Conservation (phyloP, 2,888 invertebrate genomes). For the Erpobdella octoculata region DNA sequence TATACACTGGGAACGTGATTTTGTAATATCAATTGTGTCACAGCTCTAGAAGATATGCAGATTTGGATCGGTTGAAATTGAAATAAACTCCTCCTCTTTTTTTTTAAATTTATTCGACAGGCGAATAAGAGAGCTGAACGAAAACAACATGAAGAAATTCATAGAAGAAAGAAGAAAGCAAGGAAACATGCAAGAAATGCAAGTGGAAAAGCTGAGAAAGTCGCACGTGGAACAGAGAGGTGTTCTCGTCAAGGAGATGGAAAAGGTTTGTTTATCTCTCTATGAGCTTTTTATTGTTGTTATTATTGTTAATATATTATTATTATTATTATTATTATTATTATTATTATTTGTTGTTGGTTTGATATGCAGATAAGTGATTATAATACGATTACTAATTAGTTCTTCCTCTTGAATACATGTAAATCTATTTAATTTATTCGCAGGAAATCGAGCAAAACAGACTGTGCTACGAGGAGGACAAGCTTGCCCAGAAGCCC, state of each 20-base stretch:
- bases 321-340: neutral
- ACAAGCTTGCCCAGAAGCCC: slow-evolving; percentile 48
- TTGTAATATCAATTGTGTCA: too few species aligned
- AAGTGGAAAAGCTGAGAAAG: slow-evolving; percentile 48
- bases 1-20: too few species aligned
- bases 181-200: slow-evolving; percentile 46
- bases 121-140: slow-evolving; percentile 75
- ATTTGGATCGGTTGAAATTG: too few species aligned
- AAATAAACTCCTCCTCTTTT: too few species aligned
- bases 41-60: too few species aligned
- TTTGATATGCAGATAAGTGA: neutral
- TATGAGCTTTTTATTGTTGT: neutral
- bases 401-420: neutral
- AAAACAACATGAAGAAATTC: slow-evolving; percentile 93
- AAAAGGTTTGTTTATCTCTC: slow-evolving; percentile 28
- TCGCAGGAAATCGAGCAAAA: slow-evolving; percentile 46
- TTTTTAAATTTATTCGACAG: too few species aligned
- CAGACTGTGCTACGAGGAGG: slow-evolving; percentile 48
- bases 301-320: neutral
- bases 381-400: neutral
- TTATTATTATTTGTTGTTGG: neutral
- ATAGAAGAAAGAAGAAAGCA: slow-evolving; percentile 71
- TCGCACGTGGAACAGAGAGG: slow-evolving; percentile 64
- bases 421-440: neutral
- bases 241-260: slow-evolving; percentile 58